Base-by-base conservation (phyloP, 2,113 vertebrate genomes). In the Halichoerus grypus region DNA sequence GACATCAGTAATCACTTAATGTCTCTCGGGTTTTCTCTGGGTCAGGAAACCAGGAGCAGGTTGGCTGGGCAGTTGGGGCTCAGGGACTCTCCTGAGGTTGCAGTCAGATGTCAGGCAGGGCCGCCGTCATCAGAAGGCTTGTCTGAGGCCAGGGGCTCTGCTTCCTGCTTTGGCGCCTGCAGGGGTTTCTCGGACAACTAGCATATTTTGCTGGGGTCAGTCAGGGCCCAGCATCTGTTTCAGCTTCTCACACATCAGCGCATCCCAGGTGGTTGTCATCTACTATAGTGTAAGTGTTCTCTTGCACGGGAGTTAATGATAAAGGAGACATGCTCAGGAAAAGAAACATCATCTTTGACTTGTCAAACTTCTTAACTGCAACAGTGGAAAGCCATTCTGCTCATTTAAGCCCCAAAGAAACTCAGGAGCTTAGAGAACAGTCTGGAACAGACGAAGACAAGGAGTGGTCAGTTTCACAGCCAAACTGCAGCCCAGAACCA, bases 401-500 rank as follows among this genome's bases (percentile, higher is more conserved):
- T 90, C 9, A 83, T 76, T 91, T 87, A 63, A 96, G n/a, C 18
- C 16, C 18, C 36, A 93, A 95, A 94, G 83, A 77, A 61, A 79
- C 21, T 59, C 83, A 49, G 13, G 69, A 61, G 28, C 28, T 39
- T 65, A n/a, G 53, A 55, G 89, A 97, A 86, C 24, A 81, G 63
- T 16, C 72, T 6, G 22, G 72, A 71, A n/a, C 3, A 92, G 71
- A 51, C 39, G 51, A 84, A 51, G 51, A 24, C 2, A 1, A 85
- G 72, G 7, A 57, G 16, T 10, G 39, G 57, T 76, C 7, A 16
- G 31, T 42, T 88, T 71, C 28, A 74, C 3, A 74, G 16, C n/a
- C 55, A 88, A 49, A 36, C 61, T 9, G 39, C 71, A 26, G 57
- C 55, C 39, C 46, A 87, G 76, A 80, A 46, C 42, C 46, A 71